Evolutionary conservation across 2,797 vertebrate species (phyloP), one percentile per base, ranked within the genome.

Genomic region (Amniataba percoides): DNA sequence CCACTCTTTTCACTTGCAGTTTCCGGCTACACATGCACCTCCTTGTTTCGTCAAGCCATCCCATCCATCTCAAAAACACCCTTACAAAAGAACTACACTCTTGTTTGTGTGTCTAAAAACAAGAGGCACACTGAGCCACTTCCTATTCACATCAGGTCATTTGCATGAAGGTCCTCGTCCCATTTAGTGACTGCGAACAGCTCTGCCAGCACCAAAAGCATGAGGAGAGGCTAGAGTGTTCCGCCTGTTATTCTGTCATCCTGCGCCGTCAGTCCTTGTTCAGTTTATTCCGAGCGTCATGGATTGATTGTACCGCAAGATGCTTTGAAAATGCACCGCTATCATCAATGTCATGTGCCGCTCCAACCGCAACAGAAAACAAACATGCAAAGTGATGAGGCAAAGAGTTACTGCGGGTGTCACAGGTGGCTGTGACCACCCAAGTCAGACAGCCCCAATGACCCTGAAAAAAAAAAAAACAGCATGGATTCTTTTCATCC

Each of bases 81-180:
- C 87, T 75, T 71, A 88, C 89, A 88, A 93, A 91, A 89, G 90
- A 88, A 80, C 81, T 88, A 81, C 85, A 84, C 90, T 90, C 83
- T 77, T 87, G 88, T 90, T 86, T 92, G 90, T 93, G 89, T 87
- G 89, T 87, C 86, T 45, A 72, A 82, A 92, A 88, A 93, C 88
- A 94, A 91, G 87, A 92, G 87, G 85, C 81, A 90, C 88, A 90
- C 90, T 89, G 84, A 91, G 87, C 80, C 88, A 89, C 90, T 92
- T 92, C 88, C 89, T 80, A 82, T 91, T 93, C 89, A 89, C 89
- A 78, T 80, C 58, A 46, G 75, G 75, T 71, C 83, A 92, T 94
- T 94, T 94, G 93, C 92, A 93, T 93, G 82, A 87, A 81, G 87
- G 72, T 80, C 87, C 86, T 89, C 86, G 78, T 88, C 78, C 80